Evolutionary conservation across 2,888 invertebrate genomes (phyloP).

Genomic region (Agrotis segetum): DNA sequence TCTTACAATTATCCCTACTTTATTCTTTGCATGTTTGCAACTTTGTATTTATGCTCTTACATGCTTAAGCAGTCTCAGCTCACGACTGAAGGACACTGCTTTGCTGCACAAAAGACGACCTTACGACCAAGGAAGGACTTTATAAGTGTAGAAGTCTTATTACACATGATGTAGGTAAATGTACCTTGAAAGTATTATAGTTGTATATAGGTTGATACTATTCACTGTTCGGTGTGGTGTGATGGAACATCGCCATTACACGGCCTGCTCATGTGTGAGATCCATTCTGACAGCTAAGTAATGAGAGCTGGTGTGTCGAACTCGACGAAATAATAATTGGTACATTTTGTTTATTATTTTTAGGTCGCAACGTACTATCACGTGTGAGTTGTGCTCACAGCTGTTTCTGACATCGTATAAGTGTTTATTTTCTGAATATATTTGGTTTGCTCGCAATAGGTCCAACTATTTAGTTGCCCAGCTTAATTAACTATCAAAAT

Average conservation of each 20-base stretch:
- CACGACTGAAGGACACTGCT: background rate
- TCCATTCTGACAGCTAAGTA: conserved; percentile 67
- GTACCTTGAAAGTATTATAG: background rate
- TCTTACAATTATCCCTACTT: background rate
- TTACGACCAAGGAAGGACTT: background rate
- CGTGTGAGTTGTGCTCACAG: background rate
- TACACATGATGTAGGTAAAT: conserved; percentile 1
- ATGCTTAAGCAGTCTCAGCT: background rate
- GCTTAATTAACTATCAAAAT: too few relatives aligned
- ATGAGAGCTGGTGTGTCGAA: conserved; percentile 56
- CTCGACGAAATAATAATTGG: conserved; percentile 37
- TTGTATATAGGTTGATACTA: conserved; percentile 1
- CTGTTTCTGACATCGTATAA: background rate
- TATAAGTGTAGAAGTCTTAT: background rate
- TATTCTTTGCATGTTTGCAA: too few relatives aligned
- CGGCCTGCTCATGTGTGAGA: conserved; percentile 66
- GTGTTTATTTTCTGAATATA: background rate
- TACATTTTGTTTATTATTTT: conserved; percentile 21
- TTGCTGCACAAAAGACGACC: background rate
- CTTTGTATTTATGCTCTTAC: too few relatives aligned
- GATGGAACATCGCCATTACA: conserved; percentile 64
- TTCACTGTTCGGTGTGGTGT: conserved; percentile 21
- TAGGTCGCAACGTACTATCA: background rate
- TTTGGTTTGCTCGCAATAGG: background rate
- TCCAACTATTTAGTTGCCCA: background rate